These are phyloP conservation scores for Trematomus loennbergii DNA, from an alignment of 2,113 vertebrate genomes.

Conservation along the genomic window DNA sequence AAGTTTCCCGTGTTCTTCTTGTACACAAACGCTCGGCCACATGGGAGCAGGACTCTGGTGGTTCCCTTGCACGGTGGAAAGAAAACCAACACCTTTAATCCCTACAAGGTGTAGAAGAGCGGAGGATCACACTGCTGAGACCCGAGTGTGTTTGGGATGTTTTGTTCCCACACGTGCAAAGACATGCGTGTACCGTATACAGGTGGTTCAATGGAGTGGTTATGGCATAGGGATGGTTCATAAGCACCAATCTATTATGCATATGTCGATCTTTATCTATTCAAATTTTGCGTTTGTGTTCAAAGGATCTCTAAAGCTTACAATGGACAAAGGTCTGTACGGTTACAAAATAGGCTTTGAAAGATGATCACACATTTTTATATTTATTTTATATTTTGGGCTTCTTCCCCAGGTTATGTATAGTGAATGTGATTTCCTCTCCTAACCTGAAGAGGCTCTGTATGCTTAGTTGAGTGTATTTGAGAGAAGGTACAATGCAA, in stretches of 20 bases:
- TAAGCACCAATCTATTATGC: neutral
- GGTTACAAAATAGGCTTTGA: neutral
- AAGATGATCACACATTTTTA: neutral
- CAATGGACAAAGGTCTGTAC: neutral
- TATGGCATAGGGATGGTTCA: neutral
- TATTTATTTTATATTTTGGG: neutral
- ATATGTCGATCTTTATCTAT: neutral
- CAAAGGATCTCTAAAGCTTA: neutral
- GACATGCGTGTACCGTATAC: slow-evolving; percentile 10
- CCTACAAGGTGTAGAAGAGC: slow-evolving; percentile 63
- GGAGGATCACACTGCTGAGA: slow-evolving; percentile 32
- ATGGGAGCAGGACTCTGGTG: slow-evolving; percentile 47
- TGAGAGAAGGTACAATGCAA: too few species aligned
- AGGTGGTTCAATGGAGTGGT: neutral
- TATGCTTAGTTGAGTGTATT: neutral
- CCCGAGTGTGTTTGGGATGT: slow-evolving; percentile 28
- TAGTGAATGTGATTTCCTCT: neutral
- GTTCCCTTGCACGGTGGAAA: slow-evolving; percentile 82
- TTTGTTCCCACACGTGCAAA: slow-evolving; percentile 43
- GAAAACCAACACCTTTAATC: slow-evolving; percentile 84
- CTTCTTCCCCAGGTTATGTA: too few species aligned
- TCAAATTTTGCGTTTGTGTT: neutral
- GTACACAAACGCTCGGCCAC: slow-evolving; percentile 52
- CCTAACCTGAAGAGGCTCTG: neutral
- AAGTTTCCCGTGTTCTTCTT: slow-evolving; percentile 67